phyloP scores from a whole-genome alignment of 2,888 invertebrate species.

The Ligdia adustata region DNA sequence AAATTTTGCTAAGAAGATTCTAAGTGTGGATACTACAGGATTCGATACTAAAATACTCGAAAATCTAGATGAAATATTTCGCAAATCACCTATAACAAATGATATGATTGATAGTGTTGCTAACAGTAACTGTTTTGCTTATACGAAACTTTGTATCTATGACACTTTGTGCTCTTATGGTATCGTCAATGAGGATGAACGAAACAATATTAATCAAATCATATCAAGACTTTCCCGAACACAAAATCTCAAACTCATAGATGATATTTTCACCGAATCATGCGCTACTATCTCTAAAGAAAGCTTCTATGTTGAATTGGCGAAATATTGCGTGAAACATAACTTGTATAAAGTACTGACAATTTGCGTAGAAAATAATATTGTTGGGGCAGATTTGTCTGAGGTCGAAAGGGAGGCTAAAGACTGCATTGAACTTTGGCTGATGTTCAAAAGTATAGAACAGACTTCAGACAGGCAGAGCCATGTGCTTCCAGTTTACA shows the following conservation, averaged over 20 bases:
- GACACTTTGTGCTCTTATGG: conserved; percentile 86
- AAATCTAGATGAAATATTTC: conserved; percentile 77
- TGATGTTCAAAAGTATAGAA: conserved; percentile 80
- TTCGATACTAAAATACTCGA: conserved; percentile 65
- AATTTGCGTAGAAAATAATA: conserved; percentile 75
- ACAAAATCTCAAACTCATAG: conserved; percentile 78
- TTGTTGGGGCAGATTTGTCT: conserved; percentile 67
- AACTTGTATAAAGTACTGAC: conserved; percentile 80
- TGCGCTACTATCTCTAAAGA: conserved; percentile 74
- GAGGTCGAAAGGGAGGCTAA: conserved; percentile 72
- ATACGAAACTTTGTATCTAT: conserved; percentile 82
- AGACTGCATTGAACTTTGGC: conserved; percentile 81
- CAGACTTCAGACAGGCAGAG: conserved; percentile 76
- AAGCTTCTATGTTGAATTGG: conserved; percentile 80
- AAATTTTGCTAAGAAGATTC: conserved; percentile 67
- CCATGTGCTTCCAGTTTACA: conserved; percentile 79
- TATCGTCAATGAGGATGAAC: conserved; percentile 85
- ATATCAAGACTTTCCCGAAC: conserved; percentile 85
- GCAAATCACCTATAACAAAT: conserved; percentile 80
- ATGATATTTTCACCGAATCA: conserved; percentile 80
- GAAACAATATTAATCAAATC: conserved; percentile 78
- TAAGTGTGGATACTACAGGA: conserved; percentile 73
- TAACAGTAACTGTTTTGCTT: conserved; percentile 71
- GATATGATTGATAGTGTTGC: conserved; percentile 84
- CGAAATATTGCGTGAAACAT: conserved; percentile 80